These are phyloP conservation scores for Tineola bisselliella DNA, from an alignment of 2,888 invertebrate genomes.

Conservation along the genomic window DNA sequence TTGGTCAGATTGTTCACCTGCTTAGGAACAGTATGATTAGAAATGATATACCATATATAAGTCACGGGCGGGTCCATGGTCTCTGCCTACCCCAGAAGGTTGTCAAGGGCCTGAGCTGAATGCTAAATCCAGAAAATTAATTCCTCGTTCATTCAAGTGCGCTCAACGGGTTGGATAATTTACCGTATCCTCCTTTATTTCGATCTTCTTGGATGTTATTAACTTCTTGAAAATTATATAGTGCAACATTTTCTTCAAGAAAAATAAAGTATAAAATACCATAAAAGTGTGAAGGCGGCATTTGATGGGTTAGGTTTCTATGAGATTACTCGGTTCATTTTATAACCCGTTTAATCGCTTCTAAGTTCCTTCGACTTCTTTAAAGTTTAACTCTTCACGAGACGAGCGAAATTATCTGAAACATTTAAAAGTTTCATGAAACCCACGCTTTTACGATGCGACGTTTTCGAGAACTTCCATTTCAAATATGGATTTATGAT, in stretches of 20 bases:
- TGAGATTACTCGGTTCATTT: conserved; percentile 42
- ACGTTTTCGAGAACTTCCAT: neutral
- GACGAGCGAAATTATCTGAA: neutral
- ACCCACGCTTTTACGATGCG: neutral
- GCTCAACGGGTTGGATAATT: too few species aligned
- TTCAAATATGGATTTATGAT: neutral
- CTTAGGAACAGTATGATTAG: too few species aligned
- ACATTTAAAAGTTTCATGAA: neutral
- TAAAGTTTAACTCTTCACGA: neutral
- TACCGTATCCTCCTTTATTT: too few species aligned
- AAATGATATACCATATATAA: too few species aligned
- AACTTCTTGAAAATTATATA: neutral
- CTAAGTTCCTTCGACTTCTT: neutral
- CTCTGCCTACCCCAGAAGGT: too few species aligned
- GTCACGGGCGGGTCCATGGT: too few species aligned
- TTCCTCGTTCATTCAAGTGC: too few species aligned
- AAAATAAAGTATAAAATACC: neutral
- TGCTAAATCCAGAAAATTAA: too few species aligned
- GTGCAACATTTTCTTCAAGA: neutral
- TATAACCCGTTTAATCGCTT: conserved; percentile 47
- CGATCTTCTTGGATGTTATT: neutral
- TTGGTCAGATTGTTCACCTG: too few species aligned
- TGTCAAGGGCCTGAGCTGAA: too few species aligned
- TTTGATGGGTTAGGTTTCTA: conserved; percentile 18
- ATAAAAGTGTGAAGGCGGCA: neutral